Conservation (phyloP, 2,888 invertebrate genomes). For the Drosophila nigricruria region DNA sequence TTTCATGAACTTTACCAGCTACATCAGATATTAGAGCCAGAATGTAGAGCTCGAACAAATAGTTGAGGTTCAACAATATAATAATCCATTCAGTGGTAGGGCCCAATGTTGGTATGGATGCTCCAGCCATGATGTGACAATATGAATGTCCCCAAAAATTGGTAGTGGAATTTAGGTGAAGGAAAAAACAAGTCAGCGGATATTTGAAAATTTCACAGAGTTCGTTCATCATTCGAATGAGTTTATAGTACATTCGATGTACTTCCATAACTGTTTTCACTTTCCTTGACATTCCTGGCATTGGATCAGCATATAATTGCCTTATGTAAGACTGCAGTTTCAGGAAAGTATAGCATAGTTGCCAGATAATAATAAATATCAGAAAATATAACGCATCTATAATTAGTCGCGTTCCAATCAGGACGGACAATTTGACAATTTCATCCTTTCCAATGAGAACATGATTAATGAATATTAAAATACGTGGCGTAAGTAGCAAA, state of each 20-base stretch:
- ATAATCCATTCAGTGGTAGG: background rate
- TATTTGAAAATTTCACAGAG: conserved; percentile 17
- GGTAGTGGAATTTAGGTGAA: background rate
- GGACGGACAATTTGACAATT: background rate
- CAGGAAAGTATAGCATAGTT: background rate
- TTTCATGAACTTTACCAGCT: background rate
- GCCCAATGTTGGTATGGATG: background rate
- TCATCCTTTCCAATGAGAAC: rapidly evolving
- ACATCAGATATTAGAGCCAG: background rate
- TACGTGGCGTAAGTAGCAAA: background rate
- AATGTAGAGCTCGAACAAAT: background rate
- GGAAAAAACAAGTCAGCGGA: background rate
- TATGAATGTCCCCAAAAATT: background rate
- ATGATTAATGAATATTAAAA: background rate
- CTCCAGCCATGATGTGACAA: background rate
- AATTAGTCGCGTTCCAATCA: rapidly evolving
- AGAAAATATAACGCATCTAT: background rate
- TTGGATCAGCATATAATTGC: background rate
- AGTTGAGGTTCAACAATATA: background rate
- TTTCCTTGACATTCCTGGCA: background rate
- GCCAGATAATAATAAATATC: background rate
- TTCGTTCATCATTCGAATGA: conserved; percentile 12
- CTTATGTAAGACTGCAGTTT: background rate
- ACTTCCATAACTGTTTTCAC: background rate
- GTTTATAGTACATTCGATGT: conserved; percentile 8